Percentiles rank a stretch among this genome's conserved stretches.
Conservation (phyloP, 2,113 vertebrate genomes). For the Macrotus californicus region DNA sequence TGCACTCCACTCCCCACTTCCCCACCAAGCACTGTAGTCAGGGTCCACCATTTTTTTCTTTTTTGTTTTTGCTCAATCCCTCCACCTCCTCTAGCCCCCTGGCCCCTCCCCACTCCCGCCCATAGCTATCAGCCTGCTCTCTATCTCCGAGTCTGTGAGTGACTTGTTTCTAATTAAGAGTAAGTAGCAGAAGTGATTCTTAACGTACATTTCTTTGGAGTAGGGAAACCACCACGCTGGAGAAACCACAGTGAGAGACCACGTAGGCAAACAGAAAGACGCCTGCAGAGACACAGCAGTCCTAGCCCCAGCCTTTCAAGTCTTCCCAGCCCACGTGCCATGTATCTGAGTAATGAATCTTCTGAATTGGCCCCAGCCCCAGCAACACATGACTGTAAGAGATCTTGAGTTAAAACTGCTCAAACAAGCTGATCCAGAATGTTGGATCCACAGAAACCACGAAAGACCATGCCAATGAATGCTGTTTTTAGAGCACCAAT, state of each 20-base stretch:
- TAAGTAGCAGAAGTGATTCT: neutral
- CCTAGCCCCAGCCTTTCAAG: neutral
- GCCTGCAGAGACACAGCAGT: neutral
- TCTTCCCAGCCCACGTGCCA: neutral
- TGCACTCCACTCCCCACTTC: too few relatives aligned
- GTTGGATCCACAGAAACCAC: neutral
- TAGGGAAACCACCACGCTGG: neutral
- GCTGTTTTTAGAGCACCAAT: neutral
- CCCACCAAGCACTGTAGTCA: too few relatives aligned
- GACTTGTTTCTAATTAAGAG: neutral
- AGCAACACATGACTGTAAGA: neutral
- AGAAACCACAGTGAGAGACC: neutral
- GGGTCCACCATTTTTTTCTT: too few relatives aligned
- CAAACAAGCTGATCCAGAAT: neutral
- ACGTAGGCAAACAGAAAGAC: neutral
- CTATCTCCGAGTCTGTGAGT: neutral
- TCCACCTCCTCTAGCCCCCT: too few relatives aligned
- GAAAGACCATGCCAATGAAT: neutral
- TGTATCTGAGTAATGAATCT: neutral
- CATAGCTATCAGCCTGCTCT: too few relatives aligned
- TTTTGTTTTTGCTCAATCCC: too few relatives aligned
- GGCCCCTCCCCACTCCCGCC: too few relatives aligned
- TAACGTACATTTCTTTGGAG: neutral
- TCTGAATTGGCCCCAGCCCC: neutral
- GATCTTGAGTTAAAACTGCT: neutral